A percentile compares a stretch with the other conserved stretches of the same genome.
phyloP scores from a whole-genome alignment of 37 sponge, comb jelly and placozoan species.

The Amphimedon queenslandica region DNA sequence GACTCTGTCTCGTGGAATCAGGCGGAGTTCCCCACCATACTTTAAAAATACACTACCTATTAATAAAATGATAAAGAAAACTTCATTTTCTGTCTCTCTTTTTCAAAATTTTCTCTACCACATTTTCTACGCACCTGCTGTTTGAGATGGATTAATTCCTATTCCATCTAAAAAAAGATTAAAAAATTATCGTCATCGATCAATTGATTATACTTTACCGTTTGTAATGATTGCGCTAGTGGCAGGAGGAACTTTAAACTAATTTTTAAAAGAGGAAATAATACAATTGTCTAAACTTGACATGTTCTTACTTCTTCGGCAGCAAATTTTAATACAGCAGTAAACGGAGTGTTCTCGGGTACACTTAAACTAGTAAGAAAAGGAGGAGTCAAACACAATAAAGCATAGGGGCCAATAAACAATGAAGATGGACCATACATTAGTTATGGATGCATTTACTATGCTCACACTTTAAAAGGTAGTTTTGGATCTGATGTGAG shows the following conservation, averaged over 20 bases:
- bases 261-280: not conserved
- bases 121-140: conserved; percentile 54
- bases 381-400: not conserved
- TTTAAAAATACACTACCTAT: conserved; percentile 92
- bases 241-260: conserved; percentile 95
- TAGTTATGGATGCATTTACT: not conserved
- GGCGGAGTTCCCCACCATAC: conserved; percentile 90
- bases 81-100: not conserved
- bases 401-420: not conserved
- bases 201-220: conserved; percentile 39
- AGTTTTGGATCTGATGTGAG: conserved; percentile 98
- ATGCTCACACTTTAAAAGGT: conserved; percentile 97
- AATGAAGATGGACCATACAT: not conserved
- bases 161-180: conserved; percentile 76
- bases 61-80: not conserved
- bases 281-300: not conserved
- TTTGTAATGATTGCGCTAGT: conserved; percentile 99
- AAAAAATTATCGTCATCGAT: too few species aligned
- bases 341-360: conserved; percentile 96
- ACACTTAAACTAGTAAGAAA: conserved; percentile 80
- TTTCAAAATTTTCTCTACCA: not conserved
- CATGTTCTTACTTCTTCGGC: conserved; percentile 88
- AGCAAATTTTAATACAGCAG: conserved; percentile 98
- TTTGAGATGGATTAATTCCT: conserved; percentile 95
- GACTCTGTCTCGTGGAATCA: conserved; percentile 96